Conservation (phyloP, 1,140 invertebrate genomes). For the Saccostrea cuccullata region DNA sequence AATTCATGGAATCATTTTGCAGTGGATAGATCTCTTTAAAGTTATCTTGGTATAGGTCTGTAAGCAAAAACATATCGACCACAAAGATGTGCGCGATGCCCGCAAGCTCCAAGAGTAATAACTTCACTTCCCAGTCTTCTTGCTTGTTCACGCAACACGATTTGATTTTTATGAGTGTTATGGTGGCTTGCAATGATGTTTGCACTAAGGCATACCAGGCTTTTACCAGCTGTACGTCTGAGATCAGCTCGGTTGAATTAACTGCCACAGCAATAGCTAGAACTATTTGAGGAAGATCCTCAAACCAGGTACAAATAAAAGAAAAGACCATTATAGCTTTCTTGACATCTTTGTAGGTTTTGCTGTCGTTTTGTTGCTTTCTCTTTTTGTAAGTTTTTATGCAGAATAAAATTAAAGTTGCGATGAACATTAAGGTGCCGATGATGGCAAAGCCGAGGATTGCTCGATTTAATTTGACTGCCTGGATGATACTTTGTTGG, state of each 20-base stretch:
- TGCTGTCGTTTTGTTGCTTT: no score
- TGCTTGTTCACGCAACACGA: background rate
- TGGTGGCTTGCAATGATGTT: background rate
- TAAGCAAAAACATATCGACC: background rate
- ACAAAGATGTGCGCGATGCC: background rate
- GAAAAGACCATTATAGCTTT: background rate
- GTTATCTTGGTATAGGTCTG: background rate
- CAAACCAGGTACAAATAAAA: background rate
- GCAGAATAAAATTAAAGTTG: background rate
- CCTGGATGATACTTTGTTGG: background rate
- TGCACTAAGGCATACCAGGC: background rate
- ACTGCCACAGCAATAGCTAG: background rate
- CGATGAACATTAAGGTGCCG: background rate
- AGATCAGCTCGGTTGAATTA: background rate
- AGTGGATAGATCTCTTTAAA: background rate
- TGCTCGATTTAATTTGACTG: background rate
- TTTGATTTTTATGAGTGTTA: background rate
- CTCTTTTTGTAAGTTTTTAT: background rate
- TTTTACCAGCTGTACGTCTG: background rate
- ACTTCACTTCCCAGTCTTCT: background rate
- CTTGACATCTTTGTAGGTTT: background rate
- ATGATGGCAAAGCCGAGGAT: background rate
- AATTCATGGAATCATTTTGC: background rate
- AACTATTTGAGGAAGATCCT: conserved; percentile 7
- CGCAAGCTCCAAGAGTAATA: background rate